Conservation (phyloP, 2,113 vertebrate genomes). For the Brachirus orientalis region DNA sequence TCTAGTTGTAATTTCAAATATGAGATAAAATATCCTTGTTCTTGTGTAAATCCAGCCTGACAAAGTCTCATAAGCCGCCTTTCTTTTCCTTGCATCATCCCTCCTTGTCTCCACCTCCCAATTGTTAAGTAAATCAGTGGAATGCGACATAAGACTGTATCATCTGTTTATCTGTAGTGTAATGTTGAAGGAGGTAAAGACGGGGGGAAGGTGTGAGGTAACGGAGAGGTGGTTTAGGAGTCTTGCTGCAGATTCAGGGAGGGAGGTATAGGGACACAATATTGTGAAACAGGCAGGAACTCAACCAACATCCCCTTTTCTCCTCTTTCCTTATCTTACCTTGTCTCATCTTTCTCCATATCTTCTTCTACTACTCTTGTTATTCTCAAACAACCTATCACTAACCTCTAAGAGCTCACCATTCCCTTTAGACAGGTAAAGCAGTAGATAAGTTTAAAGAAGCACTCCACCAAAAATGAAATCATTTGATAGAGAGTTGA, state of each 20-base stretch:
- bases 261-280: slow-evolving; percentile 27
- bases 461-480: slow-evolving; percentile 72
- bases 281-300: slow-evolving; percentile 22
- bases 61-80: slow-evolving; percentile 47
- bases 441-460: slow-evolving; percentile 32
- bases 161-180: background rate
- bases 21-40: slow-evolving; percentile 36
- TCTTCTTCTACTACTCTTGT: slow-evolving; percentile 20
- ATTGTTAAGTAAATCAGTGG: slow-evolving; percentile 2
- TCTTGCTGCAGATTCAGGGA: slow-evolving; percentile 28
- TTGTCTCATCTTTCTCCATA: slow-evolving; percentile 29
- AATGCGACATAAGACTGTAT: background rate
- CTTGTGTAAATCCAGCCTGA: slow-evolving; percentile 61
- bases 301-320: slow-evolving; percentile 20
- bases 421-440: slow-evolving; percentile 56
- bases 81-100: slow-evolving; percentile 58
- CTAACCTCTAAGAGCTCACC: slow-evolving; percentile 62
- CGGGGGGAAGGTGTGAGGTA: slow-evolving; percentile 43
- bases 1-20: slow-evolving; percentile 5
- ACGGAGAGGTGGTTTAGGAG: slow-evolving; percentile 51
- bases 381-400: slow-evolving; percentile 39
- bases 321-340: slow-evolving; percentile 23
- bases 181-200: background rate
- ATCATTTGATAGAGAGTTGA: slow-evolving; percentile 70
- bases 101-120: slow-evolving; percentile 24